These are phyloP conservation scores for Nebria ingens DNA, from an alignment of 1,140 invertebrate genomes.

Conservation along the genomic window DNA sequence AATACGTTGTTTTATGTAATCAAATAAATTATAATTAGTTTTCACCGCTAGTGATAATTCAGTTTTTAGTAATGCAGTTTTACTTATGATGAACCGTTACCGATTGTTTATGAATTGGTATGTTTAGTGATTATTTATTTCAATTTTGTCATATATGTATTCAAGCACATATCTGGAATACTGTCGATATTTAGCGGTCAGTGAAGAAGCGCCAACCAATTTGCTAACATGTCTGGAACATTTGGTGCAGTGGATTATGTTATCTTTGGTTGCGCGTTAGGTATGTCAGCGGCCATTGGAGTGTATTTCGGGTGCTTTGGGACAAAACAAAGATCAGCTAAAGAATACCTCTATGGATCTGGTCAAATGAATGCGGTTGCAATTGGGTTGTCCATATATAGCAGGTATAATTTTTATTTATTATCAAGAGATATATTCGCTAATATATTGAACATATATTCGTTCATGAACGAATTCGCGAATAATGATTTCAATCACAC, in stretches of 20 bases:
- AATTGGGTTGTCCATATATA: slow-evolving; percentile 63
- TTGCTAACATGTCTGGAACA: too few relatives aligned
- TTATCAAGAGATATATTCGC: background rate
- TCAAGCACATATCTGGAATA: too few relatives aligned
- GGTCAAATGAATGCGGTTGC: slow-evolving; percentile 66
- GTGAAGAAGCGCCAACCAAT: too few relatives aligned
- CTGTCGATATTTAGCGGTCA: too few relatives aligned
- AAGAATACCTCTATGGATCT: slow-evolving; percentile 70
- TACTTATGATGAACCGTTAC: too few relatives aligned
- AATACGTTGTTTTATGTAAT: too few relatives aligned
- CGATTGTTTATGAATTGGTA: too few relatives aligned
- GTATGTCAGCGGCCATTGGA: slow-evolving; percentile 57
- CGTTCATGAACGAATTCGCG: background rate
- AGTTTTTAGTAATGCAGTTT: too few relatives aligned
- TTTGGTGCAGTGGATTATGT: slow-evolving; percentile 43
- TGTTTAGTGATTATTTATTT: too few relatives aligned
- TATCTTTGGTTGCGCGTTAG: slow-evolving; percentile 52
- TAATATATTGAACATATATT: background rate
- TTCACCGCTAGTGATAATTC: too few relatives aligned
- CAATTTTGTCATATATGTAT: too few relatives aligned
- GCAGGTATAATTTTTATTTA: slow-evolving; percentile 44
- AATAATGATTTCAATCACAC: background rate
- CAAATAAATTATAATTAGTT: too few relatives aligned
- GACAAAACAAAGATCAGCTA: slow-evolving; percentile 56
- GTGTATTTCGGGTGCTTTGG: slow-evolving; percentile 68